Evolutionary conservation across 2,113 vertebrate genomes (phyloP).

Genomic region (Gracilinanus agilis): DNA sequence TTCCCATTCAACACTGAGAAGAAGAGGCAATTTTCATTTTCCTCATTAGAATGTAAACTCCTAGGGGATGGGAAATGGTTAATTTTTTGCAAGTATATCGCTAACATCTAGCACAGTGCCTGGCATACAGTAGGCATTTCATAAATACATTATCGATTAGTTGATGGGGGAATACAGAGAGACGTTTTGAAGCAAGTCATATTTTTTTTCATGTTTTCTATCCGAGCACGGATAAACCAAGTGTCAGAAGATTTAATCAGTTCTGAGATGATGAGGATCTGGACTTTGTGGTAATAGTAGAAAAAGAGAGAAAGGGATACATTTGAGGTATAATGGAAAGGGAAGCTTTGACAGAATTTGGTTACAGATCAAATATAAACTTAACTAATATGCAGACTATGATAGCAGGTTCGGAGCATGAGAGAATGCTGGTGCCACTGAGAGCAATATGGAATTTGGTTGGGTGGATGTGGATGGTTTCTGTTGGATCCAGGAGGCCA

Average conservation of each 20-base stretch:
- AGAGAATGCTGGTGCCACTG: conserved; percentile 8
- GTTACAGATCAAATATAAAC: neutral
- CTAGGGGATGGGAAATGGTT: neutral
- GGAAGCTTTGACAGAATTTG: neutral
- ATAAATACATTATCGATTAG: neutral
- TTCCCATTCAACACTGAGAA: neutral
- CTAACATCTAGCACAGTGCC: neutral
- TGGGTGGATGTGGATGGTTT: neutral
- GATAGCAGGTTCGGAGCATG: neutral
- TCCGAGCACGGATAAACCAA: neutral
- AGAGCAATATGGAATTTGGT: neutral
- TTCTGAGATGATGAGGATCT: neutral
- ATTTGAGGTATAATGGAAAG: conserved; percentile 4
- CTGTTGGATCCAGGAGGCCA: neutral
- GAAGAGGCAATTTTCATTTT: neutral
- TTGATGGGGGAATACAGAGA: neutral
- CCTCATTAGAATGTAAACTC: neutral
- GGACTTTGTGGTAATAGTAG: neutral
- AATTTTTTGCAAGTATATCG: neutral
- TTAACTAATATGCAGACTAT: neutral
- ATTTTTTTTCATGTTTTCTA: neutral
- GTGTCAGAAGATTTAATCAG: neutral
- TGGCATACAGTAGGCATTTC: neutral
- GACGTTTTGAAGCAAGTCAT: neutral
- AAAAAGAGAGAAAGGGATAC: conserved; percentile 3